These are phyloP conservation scores for Parapsyche elsis DNA, from an alignment of 1,140 invertebrate genomes.

Conservation along the genomic window DNA sequence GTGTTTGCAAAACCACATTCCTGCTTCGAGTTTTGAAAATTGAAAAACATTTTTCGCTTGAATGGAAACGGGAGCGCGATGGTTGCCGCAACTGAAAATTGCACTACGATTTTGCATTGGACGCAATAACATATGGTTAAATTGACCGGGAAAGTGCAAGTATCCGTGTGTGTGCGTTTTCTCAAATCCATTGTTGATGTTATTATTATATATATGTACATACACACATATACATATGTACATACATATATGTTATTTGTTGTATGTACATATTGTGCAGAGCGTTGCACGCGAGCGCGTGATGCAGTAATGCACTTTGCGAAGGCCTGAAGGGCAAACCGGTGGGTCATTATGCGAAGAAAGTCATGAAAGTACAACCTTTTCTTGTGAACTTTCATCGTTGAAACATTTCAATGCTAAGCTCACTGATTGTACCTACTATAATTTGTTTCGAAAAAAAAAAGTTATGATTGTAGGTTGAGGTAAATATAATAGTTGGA, in stretches of 20 bases:
- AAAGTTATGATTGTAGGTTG: too few relatives aligned
- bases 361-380: not conserved
- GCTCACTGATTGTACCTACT: too few relatives aligned
- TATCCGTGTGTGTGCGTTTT: not conserved
- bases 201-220: not conserved
- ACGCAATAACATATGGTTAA: not conserved
- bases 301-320: not conserved
- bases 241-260: constrained; percentile 5
- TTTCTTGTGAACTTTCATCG: not conserved
- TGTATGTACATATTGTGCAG: not conserved
- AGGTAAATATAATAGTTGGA: too few relatives aligned
- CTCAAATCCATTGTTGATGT: too few relatives aligned
- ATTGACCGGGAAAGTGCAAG: constrained; percentile 11
- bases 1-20: not conserved
- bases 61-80: not conserved
- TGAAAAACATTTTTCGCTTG: not conserved
- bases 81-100: not conserved
- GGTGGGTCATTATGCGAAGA: not conserved
- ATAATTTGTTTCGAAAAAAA: too few relatives aligned
- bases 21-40: not conserved
- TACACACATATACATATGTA: not conserved
- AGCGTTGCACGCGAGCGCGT: not conserved
- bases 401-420: too few relatives aligned
- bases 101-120: not conserved
- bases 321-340: not conserved